Evolutionary conservation across 2,888 invertebrate species (phyloP).

Genomic region (Eupsilia transversa): DNA sequence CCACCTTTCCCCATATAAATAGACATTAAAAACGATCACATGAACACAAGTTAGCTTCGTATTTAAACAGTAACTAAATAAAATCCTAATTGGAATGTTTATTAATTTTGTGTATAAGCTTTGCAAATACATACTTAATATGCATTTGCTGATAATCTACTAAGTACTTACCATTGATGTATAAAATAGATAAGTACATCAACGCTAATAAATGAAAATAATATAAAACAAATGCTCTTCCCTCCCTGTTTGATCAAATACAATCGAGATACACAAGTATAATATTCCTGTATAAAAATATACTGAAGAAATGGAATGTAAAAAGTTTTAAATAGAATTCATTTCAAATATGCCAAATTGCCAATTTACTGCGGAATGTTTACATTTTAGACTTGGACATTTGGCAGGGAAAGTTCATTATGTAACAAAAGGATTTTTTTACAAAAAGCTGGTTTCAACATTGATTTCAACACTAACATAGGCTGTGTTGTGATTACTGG

Average conservation of each 20-base stretch:
- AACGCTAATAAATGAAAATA: slow-evolving; percentile 49
- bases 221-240: slow-evolving; percentile 56
- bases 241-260: slow-evolving; percentile 50
- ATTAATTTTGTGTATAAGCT: slow-evolving; percentile 62
- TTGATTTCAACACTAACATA: slow-evolving; percentile 10
- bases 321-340: slow-evolving; percentile 63
- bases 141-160: slow-evolving; percentile 51
- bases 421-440: not conserved
- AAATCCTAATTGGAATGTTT: slow-evolving; percentile 68
- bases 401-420: slow-evolving; percentile 26
- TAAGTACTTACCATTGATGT: slow-evolving; percentile 65
- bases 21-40: slow-evolving; percentile 49
- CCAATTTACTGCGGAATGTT: slow-evolving; percentile 57
- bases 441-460: slow-evolving; percentile 6
- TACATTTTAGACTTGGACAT: slow-evolving; percentile 28
- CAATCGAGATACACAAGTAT: slow-evolving; percentile 39
- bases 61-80: slow-evolving; percentile 57
- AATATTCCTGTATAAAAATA: slow-evolving; percentile 64
- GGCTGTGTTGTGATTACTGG: slow-evolving; percentile 15
- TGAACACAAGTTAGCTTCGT: slow-evolving; percentile 53
- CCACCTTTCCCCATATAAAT: slow-evolving; percentile 42
- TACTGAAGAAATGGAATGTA: slow-evolving; percentile 79
- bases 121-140: slow-evolving; percentile 50
- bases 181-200: slow-evolving; percentile 62
- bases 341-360: slow-evolving; percentile 52